phyloP scores from a whole-genome alignment of 2,113 vertebrate species.

The Plestiodon gilberti region DNA sequence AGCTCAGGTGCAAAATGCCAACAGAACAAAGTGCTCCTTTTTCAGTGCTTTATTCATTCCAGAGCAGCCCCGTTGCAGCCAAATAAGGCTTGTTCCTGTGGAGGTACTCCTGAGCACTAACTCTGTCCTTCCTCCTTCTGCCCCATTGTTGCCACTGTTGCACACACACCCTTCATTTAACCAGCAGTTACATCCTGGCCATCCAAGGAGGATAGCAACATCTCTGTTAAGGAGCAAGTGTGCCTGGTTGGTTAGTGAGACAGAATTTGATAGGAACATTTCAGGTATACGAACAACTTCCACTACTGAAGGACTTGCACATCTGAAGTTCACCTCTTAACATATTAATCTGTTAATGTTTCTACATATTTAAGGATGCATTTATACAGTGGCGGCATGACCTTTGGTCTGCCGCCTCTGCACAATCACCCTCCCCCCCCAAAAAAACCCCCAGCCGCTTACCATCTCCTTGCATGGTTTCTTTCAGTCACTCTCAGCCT shows the following conservation, averaged over 20 bases:
- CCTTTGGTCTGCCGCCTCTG: background rate
- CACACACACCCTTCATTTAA: background rate
- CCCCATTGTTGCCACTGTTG: background rate
- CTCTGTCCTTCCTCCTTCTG: background rate
- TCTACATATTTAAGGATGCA: background rate
- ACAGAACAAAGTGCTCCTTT: background rate
- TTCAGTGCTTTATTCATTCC: background rate
- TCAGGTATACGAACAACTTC: background rate
- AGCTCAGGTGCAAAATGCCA: background rate
- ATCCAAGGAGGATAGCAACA: background rate
- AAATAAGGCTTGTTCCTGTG: background rate
- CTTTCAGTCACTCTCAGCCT: too few relatives aligned
- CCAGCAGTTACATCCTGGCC: background rate
- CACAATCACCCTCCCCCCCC: too few relatives aligned
- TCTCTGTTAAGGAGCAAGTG: background rate
- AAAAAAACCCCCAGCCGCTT: background rate
- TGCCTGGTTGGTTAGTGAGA: slow-evolving; percentile 30
- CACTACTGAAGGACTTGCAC: background rate
- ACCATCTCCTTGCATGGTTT: too few relatives aligned
- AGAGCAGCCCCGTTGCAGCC: background rate
- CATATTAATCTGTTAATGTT: background rate
- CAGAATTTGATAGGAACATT: background rate
- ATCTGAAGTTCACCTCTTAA: background rate
- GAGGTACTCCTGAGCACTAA: background rate
- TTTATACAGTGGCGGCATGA: background rate